Evolutionary conservation across 2,888 invertebrate species (phyloP).

Genomic region (Scaptomyza flava): DNA sequence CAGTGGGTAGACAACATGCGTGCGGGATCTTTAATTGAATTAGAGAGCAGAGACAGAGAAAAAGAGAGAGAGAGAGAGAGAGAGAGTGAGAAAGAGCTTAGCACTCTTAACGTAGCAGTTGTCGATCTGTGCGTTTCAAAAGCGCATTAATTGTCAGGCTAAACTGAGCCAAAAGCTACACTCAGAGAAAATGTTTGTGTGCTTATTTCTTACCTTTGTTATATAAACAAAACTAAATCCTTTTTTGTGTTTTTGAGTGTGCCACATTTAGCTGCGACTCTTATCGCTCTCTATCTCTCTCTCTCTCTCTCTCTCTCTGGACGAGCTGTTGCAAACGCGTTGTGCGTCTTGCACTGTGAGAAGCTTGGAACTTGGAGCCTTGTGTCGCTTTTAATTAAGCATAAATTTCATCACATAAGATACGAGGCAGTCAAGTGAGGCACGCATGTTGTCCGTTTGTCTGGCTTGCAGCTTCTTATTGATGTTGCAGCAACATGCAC

Average conservation of each 20-base stretch:
- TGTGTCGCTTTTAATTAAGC: constrained; percentile 83
- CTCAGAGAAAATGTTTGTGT: background rate
- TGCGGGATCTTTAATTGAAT: constrained; percentile 72
- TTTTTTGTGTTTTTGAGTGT: background rate
- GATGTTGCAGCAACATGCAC: constrained; percentile 76
- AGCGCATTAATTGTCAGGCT: constrained; percentile 77
- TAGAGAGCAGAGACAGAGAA: constrained; percentile 43
- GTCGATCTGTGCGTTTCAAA: constrained; percentile 78
- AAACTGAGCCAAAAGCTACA: constrained; percentile 31
- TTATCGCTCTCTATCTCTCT: constrained; percentile 40
- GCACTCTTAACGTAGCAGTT: constrained; percentile 17
- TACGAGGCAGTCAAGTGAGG: constrained; percentile 67
- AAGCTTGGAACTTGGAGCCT: constrained; percentile 22
- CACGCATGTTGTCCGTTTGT: constrained; percentile 61
- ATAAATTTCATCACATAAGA: constrained; percentile 83
- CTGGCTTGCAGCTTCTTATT: constrained; percentile 65
- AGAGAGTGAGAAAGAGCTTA: background rate
- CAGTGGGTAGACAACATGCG: constrained; percentile 47
- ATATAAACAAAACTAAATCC: too few relatives aligned
- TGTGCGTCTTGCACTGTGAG: constrained; percentile 11
- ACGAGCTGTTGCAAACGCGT: constrained; percentile 13
- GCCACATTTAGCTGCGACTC: constrained; percentile 6
- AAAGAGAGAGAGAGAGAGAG: background rate
- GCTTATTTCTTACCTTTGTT: too few relatives aligned
- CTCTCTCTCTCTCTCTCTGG: background rate